phyloP scores from a whole-genome alignment of 1,140 invertebrate species.

The Trichomalopsis sarcophagae region DNA sequence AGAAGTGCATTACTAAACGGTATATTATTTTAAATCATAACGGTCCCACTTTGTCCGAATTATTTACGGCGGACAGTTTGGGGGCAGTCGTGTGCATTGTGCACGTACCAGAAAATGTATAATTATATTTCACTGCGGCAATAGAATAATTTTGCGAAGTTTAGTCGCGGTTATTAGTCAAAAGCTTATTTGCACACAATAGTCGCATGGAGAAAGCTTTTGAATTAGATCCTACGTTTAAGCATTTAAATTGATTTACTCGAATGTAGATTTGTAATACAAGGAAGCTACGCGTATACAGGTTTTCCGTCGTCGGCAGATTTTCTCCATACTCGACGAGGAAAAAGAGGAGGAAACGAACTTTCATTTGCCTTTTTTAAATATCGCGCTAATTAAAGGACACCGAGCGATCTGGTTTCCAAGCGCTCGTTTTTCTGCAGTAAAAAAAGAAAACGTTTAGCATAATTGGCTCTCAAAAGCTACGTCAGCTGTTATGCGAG shows the following conservation, averaged over 20 bases:
- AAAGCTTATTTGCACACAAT: neutral
- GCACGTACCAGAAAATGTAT: too few relatives aligned
- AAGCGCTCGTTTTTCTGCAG: neutral
- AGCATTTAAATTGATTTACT: too few relatives aligned
- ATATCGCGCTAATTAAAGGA: slow-evolving; percentile 25
- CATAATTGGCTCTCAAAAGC: too few relatives aligned
- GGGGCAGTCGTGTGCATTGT: neutral
- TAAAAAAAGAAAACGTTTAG: too few relatives aligned
- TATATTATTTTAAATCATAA: neutral
- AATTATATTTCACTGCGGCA: too few relatives aligned
- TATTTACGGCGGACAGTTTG: neutral
- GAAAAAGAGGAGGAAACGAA: neutral
- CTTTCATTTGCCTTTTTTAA: slow-evolving; percentile 25
- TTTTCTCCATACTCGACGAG: neutral
- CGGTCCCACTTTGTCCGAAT: neutral
- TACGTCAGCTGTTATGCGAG: too few relatives aligned
- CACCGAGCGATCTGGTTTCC: neutral
- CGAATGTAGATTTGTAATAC: neutral
- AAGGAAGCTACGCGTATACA: slow-evolving; percentile 8
- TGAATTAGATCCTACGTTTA: neutral
- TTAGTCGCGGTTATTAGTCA: neutral
- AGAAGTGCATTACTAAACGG: neutral
- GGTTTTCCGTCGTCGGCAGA: neutral
- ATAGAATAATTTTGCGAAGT: neutral
- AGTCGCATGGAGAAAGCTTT: neutral